phyloP scores from a whole-genome alignment of 2,113 vertebrate species.

The Pavo muticus region DNA sequence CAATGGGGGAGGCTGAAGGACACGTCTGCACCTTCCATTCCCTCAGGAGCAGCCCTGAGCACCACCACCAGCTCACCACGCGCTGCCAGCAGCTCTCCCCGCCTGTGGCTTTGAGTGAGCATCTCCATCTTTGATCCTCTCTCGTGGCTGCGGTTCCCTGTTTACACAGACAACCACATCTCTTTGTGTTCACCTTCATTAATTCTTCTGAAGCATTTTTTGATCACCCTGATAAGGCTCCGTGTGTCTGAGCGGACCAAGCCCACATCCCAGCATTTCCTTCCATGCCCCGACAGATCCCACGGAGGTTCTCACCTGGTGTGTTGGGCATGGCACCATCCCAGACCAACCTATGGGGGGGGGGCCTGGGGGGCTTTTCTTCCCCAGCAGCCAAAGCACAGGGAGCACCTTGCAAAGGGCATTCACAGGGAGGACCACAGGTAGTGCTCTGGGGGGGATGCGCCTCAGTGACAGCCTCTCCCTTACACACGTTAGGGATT shows the following conservation, averaged over 20 bases:
- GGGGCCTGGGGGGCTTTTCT: conserved; percentile 23
- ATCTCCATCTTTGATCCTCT: conserved; percentile 7
- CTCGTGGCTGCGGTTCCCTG: not conserved
- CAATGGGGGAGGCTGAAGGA: not conserved
- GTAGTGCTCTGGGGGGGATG: not conserved
- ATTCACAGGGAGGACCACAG: not conserved
- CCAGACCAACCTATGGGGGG: not conserved
- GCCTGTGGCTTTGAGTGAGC: conserved; percentile 40
- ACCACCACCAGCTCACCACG: not conserved
- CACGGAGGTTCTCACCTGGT: not conserved
- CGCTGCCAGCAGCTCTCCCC: not conserved
- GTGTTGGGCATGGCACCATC: conserved; percentile 56
- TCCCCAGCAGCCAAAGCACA: not conserved
- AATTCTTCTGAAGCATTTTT: conserved; percentile 31
- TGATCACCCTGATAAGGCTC: conserved; percentile 12
- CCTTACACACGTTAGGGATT: not conserved
- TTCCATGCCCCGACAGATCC: conserved; percentile 28
- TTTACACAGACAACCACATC: conserved; percentile 50
- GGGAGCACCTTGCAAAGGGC: not conserved
- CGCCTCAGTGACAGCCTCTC: conserved; percentile 37
- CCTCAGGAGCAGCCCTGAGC: not conserved
- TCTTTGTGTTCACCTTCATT: conserved; percentile 16
- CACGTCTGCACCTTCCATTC: rapidly evolving
- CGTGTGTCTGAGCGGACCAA: not conserved
- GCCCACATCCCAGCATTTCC: not conserved